These are phyloP conservation scores for Pantala flavescens DNA, from an alignment of 1,140 invertebrate species.

Conservation along the genomic window DNA sequence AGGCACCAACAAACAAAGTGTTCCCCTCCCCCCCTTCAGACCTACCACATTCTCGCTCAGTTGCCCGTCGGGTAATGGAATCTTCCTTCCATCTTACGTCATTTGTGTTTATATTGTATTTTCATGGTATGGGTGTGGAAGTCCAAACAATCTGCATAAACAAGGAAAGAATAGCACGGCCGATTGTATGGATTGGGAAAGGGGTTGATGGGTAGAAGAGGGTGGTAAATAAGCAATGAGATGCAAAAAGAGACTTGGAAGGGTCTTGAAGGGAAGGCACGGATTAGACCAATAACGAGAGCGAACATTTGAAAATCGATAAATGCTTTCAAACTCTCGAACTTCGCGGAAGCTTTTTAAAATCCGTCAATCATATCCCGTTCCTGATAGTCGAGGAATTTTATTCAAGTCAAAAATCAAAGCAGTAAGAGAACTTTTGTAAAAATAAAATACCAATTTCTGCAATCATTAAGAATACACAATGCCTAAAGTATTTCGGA, in stretches of 20 bases:
- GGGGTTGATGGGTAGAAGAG: not conserved
- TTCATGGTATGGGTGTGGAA: not conserved
- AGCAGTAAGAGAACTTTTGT: no score
- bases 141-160: conserved; percentile 5
- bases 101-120: conserved; percentile 11
- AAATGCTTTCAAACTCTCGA: no score
- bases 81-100: conserved; percentile 8
- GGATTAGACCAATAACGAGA: not conserved
- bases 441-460: no score
- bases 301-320: no score
- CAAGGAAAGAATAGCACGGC: not conserved
- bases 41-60: not conserved
- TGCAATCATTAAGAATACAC: no score
- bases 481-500: no score
- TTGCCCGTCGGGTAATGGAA: not conserved
- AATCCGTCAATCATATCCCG: no score
- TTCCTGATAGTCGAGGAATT: no score
- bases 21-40: not conserved
- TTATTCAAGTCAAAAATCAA: no score
- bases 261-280: not conserved
- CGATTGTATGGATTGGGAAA: not conserved
- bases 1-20: not conserved
- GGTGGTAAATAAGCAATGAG: not conserved
- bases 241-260: not conserved
- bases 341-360: no score